phyloP scores from a whole-genome alignment of 2,888 invertebrate species.

The Siphonodentalium dalli region DNA sequence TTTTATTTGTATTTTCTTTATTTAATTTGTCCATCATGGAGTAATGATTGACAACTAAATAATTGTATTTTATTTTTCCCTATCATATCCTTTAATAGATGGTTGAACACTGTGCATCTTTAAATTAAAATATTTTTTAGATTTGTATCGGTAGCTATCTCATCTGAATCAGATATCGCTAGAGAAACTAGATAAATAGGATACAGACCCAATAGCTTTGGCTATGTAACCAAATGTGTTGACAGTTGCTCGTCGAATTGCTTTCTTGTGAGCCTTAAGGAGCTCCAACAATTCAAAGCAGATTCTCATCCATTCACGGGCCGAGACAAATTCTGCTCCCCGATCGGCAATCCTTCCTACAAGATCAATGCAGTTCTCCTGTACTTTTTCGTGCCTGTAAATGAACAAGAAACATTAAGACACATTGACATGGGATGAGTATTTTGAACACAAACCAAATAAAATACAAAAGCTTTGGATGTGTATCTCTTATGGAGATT shows the following conservation, averaged over 20 bases:
- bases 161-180: background rate
- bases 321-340: conserved; percentile 98
- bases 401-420: conserved; percentile 2
- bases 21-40: too few species aligned
- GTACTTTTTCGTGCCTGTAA: conserved; percentile 78
- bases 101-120: too few species aligned
- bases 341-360: conserved; percentile 99
- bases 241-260: conserved; percentile 96
- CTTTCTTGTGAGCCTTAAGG: conserved; percentile 98
- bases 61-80: too few species aligned
- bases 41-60: too few species aligned
- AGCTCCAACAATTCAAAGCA: conserved; percentile 97
- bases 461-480: too few species aligned
- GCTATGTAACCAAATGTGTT: conserved; percentile 99
- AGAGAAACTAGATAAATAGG: background rate
- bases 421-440: too few species aligned
- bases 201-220: conserved; percentile 88
- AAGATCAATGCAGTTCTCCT: conserved; percentile 99
- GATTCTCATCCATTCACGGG: conserved; percentile 99
- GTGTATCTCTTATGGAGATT: too few species aligned
- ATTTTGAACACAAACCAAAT: too few species aligned
- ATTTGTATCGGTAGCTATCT: too few species aligned
- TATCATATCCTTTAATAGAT: too few species aligned
- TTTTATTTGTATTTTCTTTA: too few species aligned
- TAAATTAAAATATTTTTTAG: too few species aligned